Base-by-base conservation (phyloP, 2,113 vertebrate species). In the Garra rufa region DNA sequence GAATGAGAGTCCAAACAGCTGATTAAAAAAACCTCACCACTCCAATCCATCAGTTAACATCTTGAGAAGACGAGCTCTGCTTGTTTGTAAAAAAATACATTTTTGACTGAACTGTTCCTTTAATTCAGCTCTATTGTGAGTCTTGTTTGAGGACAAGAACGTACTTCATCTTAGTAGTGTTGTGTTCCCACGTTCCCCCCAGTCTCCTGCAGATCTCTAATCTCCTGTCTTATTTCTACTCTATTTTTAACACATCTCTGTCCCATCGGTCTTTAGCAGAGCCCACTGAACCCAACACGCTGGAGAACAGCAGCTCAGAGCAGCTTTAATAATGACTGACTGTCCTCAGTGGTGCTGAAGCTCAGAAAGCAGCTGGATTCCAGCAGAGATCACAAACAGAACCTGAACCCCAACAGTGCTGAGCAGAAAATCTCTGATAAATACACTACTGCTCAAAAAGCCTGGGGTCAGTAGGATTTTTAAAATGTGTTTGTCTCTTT, bases 241-340 rank as follows among this genome's bases (percentile, higher is more conserved):
- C 46, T 75, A 75, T 75, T 75, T 75, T 30, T 50, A 70, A 50
- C 73, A 75, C 43, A 28, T 75, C 73, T 50, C 46, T 17, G 26
- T 75, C 73, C 73, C 71, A 75, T 46, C 44, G 44, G 24, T 75
- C 43, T 50, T 75, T 75, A 50, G 0, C 71, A 75, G 71, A 50
- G 44, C 21, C 69, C 69, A 46, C 69, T 44, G 69, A 73, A 46
- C 41, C 21, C 69, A 14, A 5, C 8, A 10, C 30, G 17, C 65
- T 67, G 1, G 3, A 67, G 67, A 70, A 70, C 67, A 48, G 21
- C 70, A 74, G 43, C 43, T 28, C 15, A 24, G 34, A 48, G 41
- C 71, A 28, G 71, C 71, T 75, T 28, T 75, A 75, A 50, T 30
- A 28, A 46, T 28, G 44, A 30, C 44, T 10, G 44, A 19, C 24